A percentile compares a stretch with the other conserved stretches of the same genome.
phyloP scores from a whole-genome alignment of 2,888 invertebrate genomes.

The Myopa testacea region DNA sequence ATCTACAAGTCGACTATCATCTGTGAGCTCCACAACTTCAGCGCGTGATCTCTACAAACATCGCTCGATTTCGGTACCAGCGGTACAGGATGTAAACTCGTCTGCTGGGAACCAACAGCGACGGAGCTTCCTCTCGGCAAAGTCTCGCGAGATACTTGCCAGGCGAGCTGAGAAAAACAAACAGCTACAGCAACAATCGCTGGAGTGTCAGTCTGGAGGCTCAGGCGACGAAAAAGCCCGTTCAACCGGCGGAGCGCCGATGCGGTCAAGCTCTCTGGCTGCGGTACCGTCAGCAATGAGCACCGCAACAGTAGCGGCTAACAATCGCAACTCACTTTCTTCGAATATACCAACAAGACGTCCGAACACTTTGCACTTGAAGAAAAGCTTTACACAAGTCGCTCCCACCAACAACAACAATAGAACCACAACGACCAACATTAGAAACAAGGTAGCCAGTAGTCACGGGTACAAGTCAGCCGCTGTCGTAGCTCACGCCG shows the following conservation, averaged over 20 bases:
- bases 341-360: slow-evolving; percentile 67
- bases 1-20: slow-evolving; percentile 65
- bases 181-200: slow-evolving; percentile 53
- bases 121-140: slow-evolving; percentile 67
- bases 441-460: slow-evolving; percentile 49
- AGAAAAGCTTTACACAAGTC: slow-evolving; percentile 51
- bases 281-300: slow-evolving; percentile 50
- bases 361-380: slow-evolving; percentile 62
- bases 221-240: slow-evolving; percentile 54
- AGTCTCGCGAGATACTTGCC: slow-evolving; percentile 67
- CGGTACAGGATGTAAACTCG: slow-evolving; percentile 47
- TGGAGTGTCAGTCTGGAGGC: slow-evolving; percentile 46
- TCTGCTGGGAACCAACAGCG: slow-evolving; percentile 51
- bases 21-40: slow-evolving; percentile 65
- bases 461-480: slow-evolving; percentile 58
- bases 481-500: slow-evolving; percentile 51
- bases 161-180: slow-evolving; percentile 65
- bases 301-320: slow-evolving; percentile 36
- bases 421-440: slow-evolving; percentile 51
- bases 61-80: slow-evolving; percentile 66
- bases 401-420: slow-evolving; percentile 40
- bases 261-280: slow-evolving; percentile 62
- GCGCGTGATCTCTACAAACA: slow-evolving; percentile 65
- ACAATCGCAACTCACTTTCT: slow-evolving; percentile 58
- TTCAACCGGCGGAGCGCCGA: slow-evolving; percentile 49